Evolutionary conservation across 2,113 vertebrate genomes (phyloP), one percentile per base, ranked within the genome.

Genomic region (Muntiacus reevesi): DNA sequence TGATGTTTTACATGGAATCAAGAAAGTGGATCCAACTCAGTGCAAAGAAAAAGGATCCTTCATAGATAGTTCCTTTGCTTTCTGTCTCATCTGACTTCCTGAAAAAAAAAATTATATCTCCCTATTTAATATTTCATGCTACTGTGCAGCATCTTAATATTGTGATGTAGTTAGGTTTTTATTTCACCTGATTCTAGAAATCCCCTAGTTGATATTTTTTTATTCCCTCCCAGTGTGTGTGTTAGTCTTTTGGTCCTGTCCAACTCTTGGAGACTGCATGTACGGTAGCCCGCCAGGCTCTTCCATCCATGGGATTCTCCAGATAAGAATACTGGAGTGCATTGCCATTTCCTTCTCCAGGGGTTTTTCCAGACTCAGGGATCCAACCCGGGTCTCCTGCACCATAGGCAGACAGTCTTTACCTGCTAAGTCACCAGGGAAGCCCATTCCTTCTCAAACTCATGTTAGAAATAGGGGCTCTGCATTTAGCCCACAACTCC

Each of bases 1-100:
- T 98, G 76, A 88, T 97, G 89, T 97, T 98, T 98, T 98, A 81
- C 55, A 43, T 81, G 82, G 67, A 98, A 97, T 98, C 7, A 3
- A 87, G 67, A 95, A 92, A 87, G 36, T 59, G 59, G 15, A 74
- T 67, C 82, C 55, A 95, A 54, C 4, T 83, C 62, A 30, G 50
- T 43, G 40, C 55, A 74, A 79, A 85, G 82, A 60, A 85, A 92
- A 87, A 45, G 36, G 90, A 52, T 30, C 55, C 43, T 67, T 47
- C 45, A 52, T 30, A 86, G 57, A 96, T 67, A 36, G 21, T 33
- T 14, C 36, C 45, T 91, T 83, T 78, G 54, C 43, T 81, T 81
- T 85, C 74, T 95, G 13, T 62, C 90, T 86, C 40, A 84, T 92
- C 57, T 64, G 64, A 94, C 81, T 87, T 87, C 14, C 83, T 71